Evolutionary conservation across 2,888 invertebrate species (phyloP).

Genomic region (Aradus depressus): DNA sequence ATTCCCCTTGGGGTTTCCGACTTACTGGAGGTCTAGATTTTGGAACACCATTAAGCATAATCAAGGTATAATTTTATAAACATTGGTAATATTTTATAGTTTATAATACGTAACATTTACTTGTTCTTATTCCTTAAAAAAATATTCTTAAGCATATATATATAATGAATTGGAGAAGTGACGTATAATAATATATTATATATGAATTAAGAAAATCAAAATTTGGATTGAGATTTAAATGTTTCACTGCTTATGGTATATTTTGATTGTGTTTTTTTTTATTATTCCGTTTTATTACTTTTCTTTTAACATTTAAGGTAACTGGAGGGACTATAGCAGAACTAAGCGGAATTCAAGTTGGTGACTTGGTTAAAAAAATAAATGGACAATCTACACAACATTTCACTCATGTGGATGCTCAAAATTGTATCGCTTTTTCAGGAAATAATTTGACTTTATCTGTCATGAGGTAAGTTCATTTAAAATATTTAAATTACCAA

Average conservation of each 20-base stretch:
- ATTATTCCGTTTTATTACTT: neutral
- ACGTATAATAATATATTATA: neutral
- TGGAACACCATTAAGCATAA: conserved; percentile 59
- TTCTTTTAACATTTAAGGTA: conserved; percentile 46
- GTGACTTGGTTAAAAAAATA: conserved; percentile 72
- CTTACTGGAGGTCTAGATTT: conserved; percentile 63
- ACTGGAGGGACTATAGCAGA: conserved; percentile 70
- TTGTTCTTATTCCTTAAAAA: no score
- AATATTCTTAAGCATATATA: no score
- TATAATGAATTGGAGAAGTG: no score
- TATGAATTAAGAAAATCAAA: neutral
- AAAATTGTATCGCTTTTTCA: conserved; percentile 56
- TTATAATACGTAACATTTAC: no score
- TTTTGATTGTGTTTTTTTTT: neutral
- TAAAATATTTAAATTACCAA: neutral
- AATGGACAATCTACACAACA: conserved; percentile 55
- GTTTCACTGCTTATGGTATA: neutral
- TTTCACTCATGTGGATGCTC: conserved; percentile 66
- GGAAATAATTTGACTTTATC: conserved; percentile 60
- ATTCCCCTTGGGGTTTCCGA: conserved; percentile 62
- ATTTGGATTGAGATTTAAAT: neutral
- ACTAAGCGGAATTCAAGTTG: conserved; percentile 64
- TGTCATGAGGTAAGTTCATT: conserved; percentile 50
- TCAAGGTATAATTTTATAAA: conserved; percentile 50
- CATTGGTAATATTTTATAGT: no score